Percentiles rank a stretch among this genome's conserved stretches.
phyloP scores from a whole-genome alignment of 2,888 invertebrate species.

The Branchipolynoe longqiensis region DNA sequence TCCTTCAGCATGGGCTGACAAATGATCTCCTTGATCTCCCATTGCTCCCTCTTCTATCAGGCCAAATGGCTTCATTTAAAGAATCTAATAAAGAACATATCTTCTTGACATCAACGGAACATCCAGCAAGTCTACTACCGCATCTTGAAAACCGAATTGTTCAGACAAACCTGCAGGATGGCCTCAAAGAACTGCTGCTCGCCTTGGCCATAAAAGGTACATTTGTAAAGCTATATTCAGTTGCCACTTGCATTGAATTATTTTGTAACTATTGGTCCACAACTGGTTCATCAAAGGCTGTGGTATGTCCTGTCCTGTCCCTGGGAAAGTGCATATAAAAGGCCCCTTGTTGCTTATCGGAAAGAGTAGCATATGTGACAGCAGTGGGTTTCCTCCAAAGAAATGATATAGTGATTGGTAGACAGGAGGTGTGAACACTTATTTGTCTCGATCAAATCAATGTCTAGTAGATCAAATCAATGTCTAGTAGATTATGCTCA shows the following conservation, averaged over 20 bases:
- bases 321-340: no score
- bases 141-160: neutral
- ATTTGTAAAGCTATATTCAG: neutral
- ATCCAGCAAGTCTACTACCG: slow-evolving; percentile 2
- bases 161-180: neutral
- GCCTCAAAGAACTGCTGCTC: neutral
- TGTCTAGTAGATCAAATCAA: neutral
- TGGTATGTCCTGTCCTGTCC: no score
- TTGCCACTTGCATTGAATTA: neutral
- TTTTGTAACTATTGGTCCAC: no score
- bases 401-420: no score
- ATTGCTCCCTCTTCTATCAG: neutral
- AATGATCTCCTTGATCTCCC: neutral
- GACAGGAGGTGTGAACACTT: no score
- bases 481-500: neutral
- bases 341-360: no score
- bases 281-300: no score
- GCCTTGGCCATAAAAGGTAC: neutral
- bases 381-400: no score
- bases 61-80: neutral
- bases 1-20: neutral
- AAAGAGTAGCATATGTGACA: no score
- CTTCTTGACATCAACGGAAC: neutral
- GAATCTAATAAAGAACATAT: neutral
- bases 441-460: neutral